Percentiles rank a stretch among this genome's conserved stretches.
Evolutionary conservation across 2,888 invertebrate species (phyloP).

Genomic region (Electrophaes corylata): DNA sequence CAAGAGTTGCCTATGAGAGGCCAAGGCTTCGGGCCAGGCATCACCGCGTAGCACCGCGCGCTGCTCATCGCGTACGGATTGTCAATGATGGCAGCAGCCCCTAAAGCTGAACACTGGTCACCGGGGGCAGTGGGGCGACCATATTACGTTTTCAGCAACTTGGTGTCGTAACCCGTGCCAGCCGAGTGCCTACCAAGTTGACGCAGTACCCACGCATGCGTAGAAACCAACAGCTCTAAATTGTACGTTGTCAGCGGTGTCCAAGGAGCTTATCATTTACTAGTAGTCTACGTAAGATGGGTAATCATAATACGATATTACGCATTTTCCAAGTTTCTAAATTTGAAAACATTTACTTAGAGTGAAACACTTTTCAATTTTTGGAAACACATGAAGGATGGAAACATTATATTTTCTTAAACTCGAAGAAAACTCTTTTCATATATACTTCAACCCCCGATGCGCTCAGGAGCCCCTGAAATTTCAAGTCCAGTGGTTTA

Average conservation of each 20-base stretch:
- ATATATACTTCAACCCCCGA: too few relatives aligned
- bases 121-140: constrained; percentile 65
- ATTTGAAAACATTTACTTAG: constrained; percentile 2
- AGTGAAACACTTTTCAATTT: background rate
- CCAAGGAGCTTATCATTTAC: constrained; percentile 19
- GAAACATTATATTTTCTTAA: background rate
- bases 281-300: constrained; percentile 19
- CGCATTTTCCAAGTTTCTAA: background rate
- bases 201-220: constrained; percentile 52
- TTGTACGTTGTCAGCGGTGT: constrained; percentile 30
- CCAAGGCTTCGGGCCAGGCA: constrained; percentile 90
- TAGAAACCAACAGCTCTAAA: constrained; percentile 42
- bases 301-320: background rate
- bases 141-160: constrained; percentile 69
- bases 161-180: constrained; percentile 65
- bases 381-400: background rate
- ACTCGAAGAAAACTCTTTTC: too few relatives aligned
- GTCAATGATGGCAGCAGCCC: constrained; percentile 66
- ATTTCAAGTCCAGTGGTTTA: too few relatives aligned
- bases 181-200: constrained; percentile 57
- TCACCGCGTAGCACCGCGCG: constrained; percentile 84
- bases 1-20: constrained; percentile 91
- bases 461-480: too few relatives aligned
- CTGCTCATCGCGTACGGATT: constrained; percentile 65
- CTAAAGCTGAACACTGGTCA: constrained; percentile 47